Evolutionary conservation across 2,888 invertebrate genomes (phyloP), one percentile per base, ranked within the genome.

Genomic region (Cephus nigrinus): DNA sequence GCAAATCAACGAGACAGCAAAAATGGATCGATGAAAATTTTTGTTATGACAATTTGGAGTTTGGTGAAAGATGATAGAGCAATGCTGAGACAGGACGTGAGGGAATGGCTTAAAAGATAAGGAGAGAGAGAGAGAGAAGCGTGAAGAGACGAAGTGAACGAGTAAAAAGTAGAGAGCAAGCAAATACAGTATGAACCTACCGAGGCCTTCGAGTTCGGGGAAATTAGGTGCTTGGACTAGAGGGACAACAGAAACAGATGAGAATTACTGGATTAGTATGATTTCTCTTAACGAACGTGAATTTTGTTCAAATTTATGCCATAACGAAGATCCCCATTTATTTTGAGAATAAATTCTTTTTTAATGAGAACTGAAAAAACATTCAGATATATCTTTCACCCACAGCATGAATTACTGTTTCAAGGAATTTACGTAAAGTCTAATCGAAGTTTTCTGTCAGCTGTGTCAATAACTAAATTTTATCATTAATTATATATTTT

Each of bases 191-290:
- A 90, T 90, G 89, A 92, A 93, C 93, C 92, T 94, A 94, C 93
- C 94, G 92, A 94, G 92, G 91, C 92, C 93, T 92, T 93, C 93
- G 88, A 93, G 93, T 92, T 93, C 93, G 92, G 93, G 93, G 92
- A 93, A 93, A 92, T 93, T 92, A 92, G 93, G 93, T 92, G 93
- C 93, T 92, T 93, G 93, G 92, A 94, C 94, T 94, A 92, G 90
- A 92, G 90, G 91, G 88, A 86, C 88, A 91, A 92, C 88, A 91
- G 86, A 90, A 91, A 91, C 85, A 90, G 87, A 90, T 90, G 90
- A 89, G 84, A 40, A 90, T 90, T 89, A 87, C 87, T 88, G 78
- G 86, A 91, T 90, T 90, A 90, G 88, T 90, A 87, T 88, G 88
- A 86, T 80, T 83, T 78, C 76, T 55, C 15, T 40, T 40, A 15